These are phyloP conservation scores for Coracias cyanogaster DNA, from an alignment of 2,797 vertebrate species.

Conservation along the genomic window DNA sequence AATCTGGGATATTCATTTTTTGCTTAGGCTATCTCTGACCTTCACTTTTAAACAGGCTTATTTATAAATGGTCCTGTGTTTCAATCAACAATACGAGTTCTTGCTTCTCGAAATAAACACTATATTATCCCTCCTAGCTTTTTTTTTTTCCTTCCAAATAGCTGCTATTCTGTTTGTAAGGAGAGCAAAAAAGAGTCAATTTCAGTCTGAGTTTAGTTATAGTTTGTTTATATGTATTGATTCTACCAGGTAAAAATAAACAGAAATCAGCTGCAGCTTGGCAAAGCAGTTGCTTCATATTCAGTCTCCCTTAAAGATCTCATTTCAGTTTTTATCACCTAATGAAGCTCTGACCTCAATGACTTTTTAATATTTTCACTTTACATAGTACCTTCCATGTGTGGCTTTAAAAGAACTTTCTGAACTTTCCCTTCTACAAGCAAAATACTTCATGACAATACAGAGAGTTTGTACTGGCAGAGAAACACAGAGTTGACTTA, in stretches of 20 bases:
- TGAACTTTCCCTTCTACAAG: neutral
- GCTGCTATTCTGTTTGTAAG: neutral
- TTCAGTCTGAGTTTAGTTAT: neutral
- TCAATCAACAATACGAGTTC: conserved; percentile 2
- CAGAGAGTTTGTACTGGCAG: neutral
- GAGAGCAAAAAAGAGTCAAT: neutral
- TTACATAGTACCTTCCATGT: neutral
- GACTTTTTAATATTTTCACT: neutral
- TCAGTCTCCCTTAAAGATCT: neutral
- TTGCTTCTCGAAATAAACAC: neutral
- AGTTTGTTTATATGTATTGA: neutral
- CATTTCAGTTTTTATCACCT: neutral
- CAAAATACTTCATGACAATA: neutral
- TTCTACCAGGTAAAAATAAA: neutral
- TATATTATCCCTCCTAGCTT: neutral
- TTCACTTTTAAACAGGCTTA: conserved; percentile 26
- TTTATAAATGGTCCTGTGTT: neutral
- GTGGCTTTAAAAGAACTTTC: neutral
- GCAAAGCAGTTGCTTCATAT: neutral
- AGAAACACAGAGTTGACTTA: neutral
- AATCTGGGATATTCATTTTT: conserved; percentile 30
- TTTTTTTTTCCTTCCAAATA: neutral
- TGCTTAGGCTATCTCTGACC: conserved; percentile 41
- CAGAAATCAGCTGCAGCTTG: neutral
- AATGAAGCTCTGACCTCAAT: neutral